Conservation (phyloP, 2,888 invertebrate species). For the Hyalella azteca region DNA sequence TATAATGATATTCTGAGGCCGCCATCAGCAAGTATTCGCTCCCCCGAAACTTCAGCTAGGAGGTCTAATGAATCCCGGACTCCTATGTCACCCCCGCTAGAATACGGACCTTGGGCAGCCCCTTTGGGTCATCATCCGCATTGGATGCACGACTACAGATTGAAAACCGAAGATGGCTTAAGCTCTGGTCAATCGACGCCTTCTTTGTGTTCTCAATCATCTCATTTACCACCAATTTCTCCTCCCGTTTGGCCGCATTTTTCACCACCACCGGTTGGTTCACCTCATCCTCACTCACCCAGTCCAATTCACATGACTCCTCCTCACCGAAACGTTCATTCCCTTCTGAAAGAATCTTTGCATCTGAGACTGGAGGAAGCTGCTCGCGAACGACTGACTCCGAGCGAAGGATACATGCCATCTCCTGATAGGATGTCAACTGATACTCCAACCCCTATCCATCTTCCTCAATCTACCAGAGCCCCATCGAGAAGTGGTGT, state of each 20-base stretch:
- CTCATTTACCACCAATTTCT: conserved; percentile 55
- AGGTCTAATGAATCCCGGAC: conserved; percentile 12
- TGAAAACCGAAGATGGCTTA: conserved; percentile 57
- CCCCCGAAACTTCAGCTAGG: conserved; percentile 3
- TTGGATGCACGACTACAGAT: conserved; percentile 57
- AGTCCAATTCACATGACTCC: conserved; percentile 48
- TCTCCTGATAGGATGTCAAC: conserved; percentile 38
- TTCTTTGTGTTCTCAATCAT: conserved; percentile 58
- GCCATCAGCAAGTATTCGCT: conserved; percentile 40
- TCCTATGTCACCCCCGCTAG: conserved; percentile 38
- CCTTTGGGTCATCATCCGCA: conserved; percentile 41
- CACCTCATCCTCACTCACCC: conserved; percentile 51
- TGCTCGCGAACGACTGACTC: conserved; percentile 50
- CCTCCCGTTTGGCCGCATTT: conserved; percentile 56
- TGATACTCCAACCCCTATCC: conserved; percentile 24
- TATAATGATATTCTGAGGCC: conserved; percentile 16
- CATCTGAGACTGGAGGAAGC: conserved; percentile 56
- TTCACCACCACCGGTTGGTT: conserved; percentile 51
- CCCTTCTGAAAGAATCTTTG: conserved; percentile 56
- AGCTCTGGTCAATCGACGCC: conserved; percentile 58
- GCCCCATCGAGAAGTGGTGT: conserved; percentile 40
- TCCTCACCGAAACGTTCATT: conserved; percentile 53
- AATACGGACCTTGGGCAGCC: conserved; percentile 30
- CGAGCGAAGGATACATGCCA: conserved; percentile 35
- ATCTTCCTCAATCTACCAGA: neutral